Evolutionary conservation across 2,113 vertebrate genomes (phyloP), one percentile per base, ranked within the genome.

Genomic region (Eidolon helvum): DNA sequence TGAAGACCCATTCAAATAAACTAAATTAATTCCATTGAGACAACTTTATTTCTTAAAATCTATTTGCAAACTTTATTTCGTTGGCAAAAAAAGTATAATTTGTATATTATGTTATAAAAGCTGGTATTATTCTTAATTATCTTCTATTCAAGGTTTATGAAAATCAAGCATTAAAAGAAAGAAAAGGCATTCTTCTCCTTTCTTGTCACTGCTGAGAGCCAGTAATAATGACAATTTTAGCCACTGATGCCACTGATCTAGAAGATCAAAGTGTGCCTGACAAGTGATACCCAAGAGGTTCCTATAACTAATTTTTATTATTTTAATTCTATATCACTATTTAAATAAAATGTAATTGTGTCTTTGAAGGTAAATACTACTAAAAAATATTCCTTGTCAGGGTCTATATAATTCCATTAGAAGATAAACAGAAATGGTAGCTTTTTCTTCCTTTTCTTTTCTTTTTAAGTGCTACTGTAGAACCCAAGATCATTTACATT

Each of bases 11-110:
- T 90, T 95, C 93, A 97, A 95, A 97, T 82, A 78, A 90, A 72
- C 82, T 93, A 95, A 91, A 95, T 91, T 97, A 95, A 97, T 92
- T 96, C 92, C 30, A 40, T 88, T 83, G 96, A 90, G 71, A 87
- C 69, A 94, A 97, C 71, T 95, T 95, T 57, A 95, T 9, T 94
- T 97, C 87, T 90, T 77, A 87, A 79, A 92, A 35, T 94, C 87
- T 94, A 87, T 97, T 92, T 95, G 65, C 38, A 84, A 90, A 93
- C 84, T 94, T 95, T 87, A 97, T 94, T 74, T 87, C 96, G 93
- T 95, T 95, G 87, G 85, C 79, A 90, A 97, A 96, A 96, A 96
- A 97, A 87, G 88, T 80, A 4, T 97, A 94, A 97, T 97, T 97
- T 94, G 63, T 97, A 63, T 57, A 94, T 95, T 96, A 94, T 94